These are phyloP conservation scores for Andrena bicolor DNA, from an alignment of 2,888 invertebrate genomes.

Conservation along the genomic window DNA sequence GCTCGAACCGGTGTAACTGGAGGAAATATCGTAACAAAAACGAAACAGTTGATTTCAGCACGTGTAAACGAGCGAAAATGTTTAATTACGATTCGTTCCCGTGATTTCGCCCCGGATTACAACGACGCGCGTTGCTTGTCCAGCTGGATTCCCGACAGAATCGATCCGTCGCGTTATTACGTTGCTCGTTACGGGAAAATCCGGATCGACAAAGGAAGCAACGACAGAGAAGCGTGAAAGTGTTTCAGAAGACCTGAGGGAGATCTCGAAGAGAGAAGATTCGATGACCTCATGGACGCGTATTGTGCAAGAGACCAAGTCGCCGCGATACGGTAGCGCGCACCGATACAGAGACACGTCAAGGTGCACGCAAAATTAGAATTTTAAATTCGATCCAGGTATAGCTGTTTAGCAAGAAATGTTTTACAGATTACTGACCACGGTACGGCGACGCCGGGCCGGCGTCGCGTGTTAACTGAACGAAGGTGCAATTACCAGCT, in stretches of 20 bases:
- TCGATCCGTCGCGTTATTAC: neutral
- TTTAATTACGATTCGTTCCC: constrained; percentile 14
- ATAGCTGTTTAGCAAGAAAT: constrained; percentile 25
- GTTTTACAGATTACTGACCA: constrained; percentile 32
- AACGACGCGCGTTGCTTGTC: neutral
- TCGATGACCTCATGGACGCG: too few species aligned
- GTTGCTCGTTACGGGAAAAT: neutral
- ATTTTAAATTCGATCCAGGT: constrained; percentile 34
- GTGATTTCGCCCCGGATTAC: neutral
- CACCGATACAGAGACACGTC: neutral
- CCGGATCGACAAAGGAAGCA: neutral
- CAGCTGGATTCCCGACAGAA: neutral
- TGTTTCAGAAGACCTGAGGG: neutral
- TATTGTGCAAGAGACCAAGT: too few species aligned
- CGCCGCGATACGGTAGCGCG: neutral
- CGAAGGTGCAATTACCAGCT: constrained; percentile 20
- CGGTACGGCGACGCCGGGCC: neutral
- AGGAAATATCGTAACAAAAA: too few species aligned
- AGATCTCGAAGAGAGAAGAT: neutral
- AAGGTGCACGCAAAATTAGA: constrained; percentile 40
- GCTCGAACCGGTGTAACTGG: neutral
- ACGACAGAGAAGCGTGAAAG: neutral
- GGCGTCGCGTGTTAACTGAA: constrained; percentile 21
- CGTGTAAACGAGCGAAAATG: neutral
- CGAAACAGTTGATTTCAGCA: constrained; percentile 8